These are phyloP conservation scores for Actinia tenebrosa DNA, from an alignment of 64 coral and sea anemone species.

Conservation along the genomic window DNA sequence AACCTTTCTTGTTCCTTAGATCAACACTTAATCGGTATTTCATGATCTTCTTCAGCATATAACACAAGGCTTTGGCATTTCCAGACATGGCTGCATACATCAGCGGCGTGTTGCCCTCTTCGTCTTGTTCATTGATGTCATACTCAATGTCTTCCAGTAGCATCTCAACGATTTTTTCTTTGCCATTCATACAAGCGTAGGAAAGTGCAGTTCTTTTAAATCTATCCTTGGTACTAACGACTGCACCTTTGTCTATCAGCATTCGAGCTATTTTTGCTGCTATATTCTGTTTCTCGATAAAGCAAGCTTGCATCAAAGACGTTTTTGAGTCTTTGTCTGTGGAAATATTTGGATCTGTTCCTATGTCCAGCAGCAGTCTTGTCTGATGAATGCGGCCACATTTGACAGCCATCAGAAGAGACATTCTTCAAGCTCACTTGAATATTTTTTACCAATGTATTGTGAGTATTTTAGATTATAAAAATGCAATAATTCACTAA, in stretches of 20 bases:
- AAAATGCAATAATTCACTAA: neutral
- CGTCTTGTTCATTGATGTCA: constrained; percentile 69
- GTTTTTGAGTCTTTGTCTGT: constrained; percentile 60
- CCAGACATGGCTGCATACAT: constrained; percentile 91
- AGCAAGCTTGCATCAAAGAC: constrained; percentile 62
- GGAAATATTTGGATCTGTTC: constrained; percentile 30
- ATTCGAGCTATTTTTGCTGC: constrained; percentile 47
- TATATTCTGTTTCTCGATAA: constrained; percentile 31
- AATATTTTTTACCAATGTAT: neutral
- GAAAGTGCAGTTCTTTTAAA: constrained; percentile 60
- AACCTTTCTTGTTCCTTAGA: constrained; percentile 87
- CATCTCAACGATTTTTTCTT: constrained; percentile 63
- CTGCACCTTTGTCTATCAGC: constrained; percentile 41
- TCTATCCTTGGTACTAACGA: constrained; percentile 23
- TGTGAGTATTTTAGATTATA: neutral
- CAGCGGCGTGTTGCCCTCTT: constrained; percentile 73
- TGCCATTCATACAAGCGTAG: constrained; percentile 59
- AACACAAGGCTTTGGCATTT: constrained; percentile 30
- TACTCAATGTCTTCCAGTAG: constrained; percentile 64
- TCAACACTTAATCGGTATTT: constrained; percentile 81
- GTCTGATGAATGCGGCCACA: constrained; percentile 67
- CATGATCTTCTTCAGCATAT: constrained; percentile 43
- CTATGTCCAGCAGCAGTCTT: constrained; percentile 69
- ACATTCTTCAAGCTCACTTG: neutral
- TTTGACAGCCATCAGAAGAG: constrained; percentile 36